These are phyloP conservation scores for Drosophila trapezifrons DNA, from an alignment of 1,140 invertebrate species.

Conservation along the genomic window DNA sequence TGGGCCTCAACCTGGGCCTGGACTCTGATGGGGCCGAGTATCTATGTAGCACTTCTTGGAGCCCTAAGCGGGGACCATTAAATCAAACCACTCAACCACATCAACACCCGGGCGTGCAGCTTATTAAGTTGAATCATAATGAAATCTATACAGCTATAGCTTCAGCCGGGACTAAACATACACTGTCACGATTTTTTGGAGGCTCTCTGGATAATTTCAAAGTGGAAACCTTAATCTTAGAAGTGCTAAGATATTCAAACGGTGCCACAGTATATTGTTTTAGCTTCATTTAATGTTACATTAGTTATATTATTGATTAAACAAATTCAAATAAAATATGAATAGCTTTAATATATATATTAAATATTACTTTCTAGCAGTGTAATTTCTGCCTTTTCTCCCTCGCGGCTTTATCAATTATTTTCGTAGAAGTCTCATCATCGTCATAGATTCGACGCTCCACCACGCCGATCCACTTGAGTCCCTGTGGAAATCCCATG, in stretches of 20 bases:
- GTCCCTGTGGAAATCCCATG: conserved; percentile 41
- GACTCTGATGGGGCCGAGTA: conserved; percentile 5
- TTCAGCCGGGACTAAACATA: conserved; percentile 6
- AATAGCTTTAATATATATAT: neutral
- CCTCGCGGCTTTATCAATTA: conserved; percentile 64
- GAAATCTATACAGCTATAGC: conserved; percentile 51
- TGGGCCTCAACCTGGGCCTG: neutral
- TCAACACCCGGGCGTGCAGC: conserved; percentile 53
- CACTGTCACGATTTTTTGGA: conserved; percentile 1
- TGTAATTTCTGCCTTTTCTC: neutral
- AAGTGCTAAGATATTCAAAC: no score
- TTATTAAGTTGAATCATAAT: conserved; percentile 68
- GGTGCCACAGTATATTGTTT: no score
- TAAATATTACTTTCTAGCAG: neutral
- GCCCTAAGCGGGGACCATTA: conserved; percentile 60
- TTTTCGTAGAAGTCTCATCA: conserved; percentile 49
- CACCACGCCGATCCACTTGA: conserved; percentile 7
- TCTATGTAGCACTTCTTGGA: conserved; percentile 7
- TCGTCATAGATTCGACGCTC: conserved; percentile 46
- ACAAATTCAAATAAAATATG: neutral
- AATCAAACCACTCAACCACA: conserved; percentile 71
- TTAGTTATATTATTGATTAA: neutral
- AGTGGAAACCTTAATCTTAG: no score
- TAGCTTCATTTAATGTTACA: no score
- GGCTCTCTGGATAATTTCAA: neutral